phyloP scores from a whole-genome alignment of 2,888 invertebrate genomes.

The Apamea crenata region DNA sequence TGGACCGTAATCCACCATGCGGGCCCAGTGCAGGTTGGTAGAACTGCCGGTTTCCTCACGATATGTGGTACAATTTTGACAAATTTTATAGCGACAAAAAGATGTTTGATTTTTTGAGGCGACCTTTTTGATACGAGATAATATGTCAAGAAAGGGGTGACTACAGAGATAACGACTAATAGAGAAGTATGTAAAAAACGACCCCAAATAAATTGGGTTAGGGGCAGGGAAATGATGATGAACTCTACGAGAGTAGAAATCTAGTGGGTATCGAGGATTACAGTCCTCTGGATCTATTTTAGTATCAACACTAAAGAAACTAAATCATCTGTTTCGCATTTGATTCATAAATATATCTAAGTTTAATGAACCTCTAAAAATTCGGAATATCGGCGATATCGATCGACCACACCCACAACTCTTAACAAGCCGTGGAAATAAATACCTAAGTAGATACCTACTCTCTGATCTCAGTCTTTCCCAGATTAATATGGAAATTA shows the following conservation, averaged over 20 bases:
- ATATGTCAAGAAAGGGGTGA: neutral
- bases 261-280: neutral
- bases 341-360: neutral
- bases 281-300: too few relatives aligned
- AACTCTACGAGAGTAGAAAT: neutral
- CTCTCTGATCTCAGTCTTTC: slow-evolving; percentile 29
- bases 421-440: slow-evolving; percentile 10
- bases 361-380: slow-evolving; percentile 33
- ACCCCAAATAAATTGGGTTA: too few relatives aligned
- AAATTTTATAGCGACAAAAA: neutral
- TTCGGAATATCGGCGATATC: slow-evolving; percentile 14
- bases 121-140: neutral
- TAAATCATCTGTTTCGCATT: slow-evolving; percentile 10
- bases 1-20: neutral
- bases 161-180: neutral
- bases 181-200: neutral
- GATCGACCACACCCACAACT: slow-evolving; percentile 44
- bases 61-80: too few relatives aligned
- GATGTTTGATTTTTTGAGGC: too few relatives aligned
- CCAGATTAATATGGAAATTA: slow-evolving; percentile 65
- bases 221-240: too few relatives aligned
- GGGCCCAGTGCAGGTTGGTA: neutral
- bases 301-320: neutral
- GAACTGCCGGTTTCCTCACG: too few relatives aligned
- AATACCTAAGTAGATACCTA: neutral